Percentiles rank a stretch among this genome's conserved stretches.
Conservation (phyloP, 2,113 vertebrate species). For the Phalacrocorax aristotelis region DNA sequence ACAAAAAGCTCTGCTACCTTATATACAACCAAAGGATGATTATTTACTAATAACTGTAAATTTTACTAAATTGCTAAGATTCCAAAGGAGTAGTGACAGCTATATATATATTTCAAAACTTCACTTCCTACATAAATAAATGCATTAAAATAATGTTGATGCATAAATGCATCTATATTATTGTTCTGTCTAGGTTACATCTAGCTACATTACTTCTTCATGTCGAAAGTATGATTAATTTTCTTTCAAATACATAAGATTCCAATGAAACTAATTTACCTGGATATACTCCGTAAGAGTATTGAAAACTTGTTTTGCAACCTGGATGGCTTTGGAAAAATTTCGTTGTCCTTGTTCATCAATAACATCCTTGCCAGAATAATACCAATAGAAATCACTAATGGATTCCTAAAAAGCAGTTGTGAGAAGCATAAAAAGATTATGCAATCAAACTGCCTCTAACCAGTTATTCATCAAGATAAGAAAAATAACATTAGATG, state of each 20-base stretch:
- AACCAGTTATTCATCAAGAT: background rate
- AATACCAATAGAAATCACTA: constrained; percentile 99
- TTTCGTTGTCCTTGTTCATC: constrained; percentile 96
- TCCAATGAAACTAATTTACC: constrained; percentile 70
- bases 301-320: constrained; percentile 98
- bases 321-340: constrained; percentile 97
- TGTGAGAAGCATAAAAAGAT: background rate
- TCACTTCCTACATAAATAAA: background rate
- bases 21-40: background rate
- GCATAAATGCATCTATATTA: background rate
- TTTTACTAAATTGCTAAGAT: background rate
- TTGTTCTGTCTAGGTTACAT: background rate
- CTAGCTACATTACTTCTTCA: background rate
- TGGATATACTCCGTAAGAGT: constrained; percentile 97
- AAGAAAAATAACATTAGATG: background rate
- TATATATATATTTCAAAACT: background rate
- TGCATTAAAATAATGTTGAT: background rate
- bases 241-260: background rate
- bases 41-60: background rate
- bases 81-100: background rate
- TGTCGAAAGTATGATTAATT: background rate
- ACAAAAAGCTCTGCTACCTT: background rate
- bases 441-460: background rate
- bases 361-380: constrained; percentile 95
- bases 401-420: constrained; percentile 87